A percentile compares a stretch with the other conserved stretches of the same genome.
Conservation (phyloP, 2,797 vertebrate species). For the Acanthurus leucopareius region DNA sequence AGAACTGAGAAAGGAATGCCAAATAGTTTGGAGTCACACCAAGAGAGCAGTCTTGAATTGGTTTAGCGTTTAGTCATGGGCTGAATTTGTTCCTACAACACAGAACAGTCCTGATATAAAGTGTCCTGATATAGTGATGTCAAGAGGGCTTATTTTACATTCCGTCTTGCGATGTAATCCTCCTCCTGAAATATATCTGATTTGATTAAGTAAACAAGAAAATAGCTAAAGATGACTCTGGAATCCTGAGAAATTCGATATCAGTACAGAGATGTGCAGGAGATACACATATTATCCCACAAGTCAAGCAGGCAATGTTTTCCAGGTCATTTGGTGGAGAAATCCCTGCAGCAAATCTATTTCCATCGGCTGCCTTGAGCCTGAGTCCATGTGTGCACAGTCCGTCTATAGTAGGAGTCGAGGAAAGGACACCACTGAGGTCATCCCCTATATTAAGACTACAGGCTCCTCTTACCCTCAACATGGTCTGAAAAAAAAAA, state of each 20-base stretch:
- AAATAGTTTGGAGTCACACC: slow-evolving; percentile 80
- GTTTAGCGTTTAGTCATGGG: slow-evolving; percentile 70
- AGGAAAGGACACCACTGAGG: slow-evolving; percentile 83
- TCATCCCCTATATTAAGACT: slow-evolving; percentile 84
- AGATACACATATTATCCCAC: slow-evolving; percentile 69
- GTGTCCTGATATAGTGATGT: slow-evolving; percentile 32
- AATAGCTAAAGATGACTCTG: slow-evolving; percentile 42
- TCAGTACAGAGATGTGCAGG: slow-evolving; percentile 41
- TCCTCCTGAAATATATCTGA: slow-evolving; percentile 9
- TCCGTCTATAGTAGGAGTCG: slow-evolving; percentile 76
- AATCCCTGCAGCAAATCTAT: slow-evolving; percentile 85
- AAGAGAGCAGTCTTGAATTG: slow-evolving; percentile 73
- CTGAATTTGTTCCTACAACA: slow-evolving; percentile 58
- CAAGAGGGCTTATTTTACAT: slow-evolving; percentile 36
- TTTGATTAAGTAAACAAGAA: slow-evolving; percentile 45
- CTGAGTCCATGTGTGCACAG: slow-evolving; percentile 77
- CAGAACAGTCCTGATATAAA: slow-evolving; percentile 42
- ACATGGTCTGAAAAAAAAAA: slow-evolving; percentile 52
- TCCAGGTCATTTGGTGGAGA: slow-evolving; percentile 85
- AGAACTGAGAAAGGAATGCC: slow-evolving; percentile 77
- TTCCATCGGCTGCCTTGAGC: slow-evolving; percentile 81
- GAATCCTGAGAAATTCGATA: slow-evolving; percentile 52
- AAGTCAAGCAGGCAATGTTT: slow-evolving; percentile 79
- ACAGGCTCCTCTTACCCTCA: slow-evolving; percentile 70
- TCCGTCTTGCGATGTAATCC: slow-evolving; percentile 2